Conservation (phyloP, 1,140 invertebrate species). For the Zaprionus camerounensis region DNA sequence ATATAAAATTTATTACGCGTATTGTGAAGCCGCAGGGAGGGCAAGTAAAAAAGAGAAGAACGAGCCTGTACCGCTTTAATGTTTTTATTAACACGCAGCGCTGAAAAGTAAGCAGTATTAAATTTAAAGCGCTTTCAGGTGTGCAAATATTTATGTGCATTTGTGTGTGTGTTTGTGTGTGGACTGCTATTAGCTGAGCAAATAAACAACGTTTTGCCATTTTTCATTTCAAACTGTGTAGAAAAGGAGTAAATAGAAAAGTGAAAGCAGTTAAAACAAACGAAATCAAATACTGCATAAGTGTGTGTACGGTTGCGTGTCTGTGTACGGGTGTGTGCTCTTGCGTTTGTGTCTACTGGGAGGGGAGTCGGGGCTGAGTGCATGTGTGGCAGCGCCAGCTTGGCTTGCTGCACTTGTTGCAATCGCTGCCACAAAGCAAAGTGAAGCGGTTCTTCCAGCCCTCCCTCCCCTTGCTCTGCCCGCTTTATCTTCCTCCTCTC, state of each 20-base stretch:
- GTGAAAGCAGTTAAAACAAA: conserved; percentile 78
- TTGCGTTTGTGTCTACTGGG: not conserved
- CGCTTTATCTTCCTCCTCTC: not conserved
- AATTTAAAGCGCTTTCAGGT: conserved; percentile 41
- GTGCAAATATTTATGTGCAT: not conserved
- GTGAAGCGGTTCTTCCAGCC: not conserved
- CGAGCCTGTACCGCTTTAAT: not conserved
- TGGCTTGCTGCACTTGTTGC: conserved; percentile 71
- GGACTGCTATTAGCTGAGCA: conserved; percentile 63
- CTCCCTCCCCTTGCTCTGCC: conserved; percentile 5
- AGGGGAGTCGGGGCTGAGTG: conserved; percentile 12
- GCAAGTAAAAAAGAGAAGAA: not conserved
- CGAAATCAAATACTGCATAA: conserved; percentile 71
- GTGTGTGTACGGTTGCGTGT: conserved; percentile 13
- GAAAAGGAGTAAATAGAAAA: conserved; percentile 62
- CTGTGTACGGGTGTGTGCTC: not conserved
- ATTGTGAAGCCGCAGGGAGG: conserved; percentile 46
- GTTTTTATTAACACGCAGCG: conserved; percentile 52
- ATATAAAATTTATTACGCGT: conserved; percentile 67
- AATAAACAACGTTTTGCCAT: conserved; percentile 74
- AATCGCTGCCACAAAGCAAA: conserved; percentile 43
- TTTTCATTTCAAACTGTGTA: conserved; percentile 63
- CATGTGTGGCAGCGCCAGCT: conserved; percentile 54
- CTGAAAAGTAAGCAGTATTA: conserved; percentile 38
- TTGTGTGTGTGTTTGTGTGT: conserved; percentile 10